phyloP scores from a whole-genome alignment of 2,113 vertebrate genomes.

The Rhinolophus ferrumequinum region DNA sequence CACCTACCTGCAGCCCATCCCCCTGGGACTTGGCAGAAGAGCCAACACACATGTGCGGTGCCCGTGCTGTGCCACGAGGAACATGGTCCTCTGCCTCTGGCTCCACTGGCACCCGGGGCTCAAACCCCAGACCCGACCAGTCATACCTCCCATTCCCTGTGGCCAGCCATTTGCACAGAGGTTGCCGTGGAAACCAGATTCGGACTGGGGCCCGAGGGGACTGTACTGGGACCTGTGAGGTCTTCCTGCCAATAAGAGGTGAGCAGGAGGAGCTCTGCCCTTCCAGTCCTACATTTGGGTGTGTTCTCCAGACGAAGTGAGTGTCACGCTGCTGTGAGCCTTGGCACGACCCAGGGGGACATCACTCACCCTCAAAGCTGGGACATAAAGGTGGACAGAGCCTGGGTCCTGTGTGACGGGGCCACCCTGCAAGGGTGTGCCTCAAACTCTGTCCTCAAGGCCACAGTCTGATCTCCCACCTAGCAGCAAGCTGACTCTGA shows the following conservation, averaged over 20 bases:
- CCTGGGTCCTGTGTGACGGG: no score
- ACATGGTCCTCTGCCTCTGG: not conserved
- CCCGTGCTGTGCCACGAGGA: no score
- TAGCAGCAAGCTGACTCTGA: rapidly evolving
- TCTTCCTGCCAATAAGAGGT: not conserved
- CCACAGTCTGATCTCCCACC: not conserved
- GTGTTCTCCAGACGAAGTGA: not conserved
- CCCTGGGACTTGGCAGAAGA: not conserved
- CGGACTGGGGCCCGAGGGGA: not conserved
- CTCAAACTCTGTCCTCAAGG: not conserved
- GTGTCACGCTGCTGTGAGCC: not conserved
- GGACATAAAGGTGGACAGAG: not conserved
- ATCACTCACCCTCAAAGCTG: rapidly evolving
- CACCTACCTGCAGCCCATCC: not conserved
- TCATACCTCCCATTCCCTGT: rapidly evolving
- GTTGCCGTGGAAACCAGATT: not conserved
- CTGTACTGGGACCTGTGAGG: not conserved
- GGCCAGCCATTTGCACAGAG: not conserved
- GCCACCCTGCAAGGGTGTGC: not conserved
- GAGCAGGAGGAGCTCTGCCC: not conserved
- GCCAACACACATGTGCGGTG: not conserved
- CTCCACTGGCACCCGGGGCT: not conserved
- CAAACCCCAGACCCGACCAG: not conserved
- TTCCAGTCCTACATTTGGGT: rapidly evolving
- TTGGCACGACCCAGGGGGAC: not conserved